Base-by-base conservation (phyloP, 2,113 vertebrate genomes). In the Dasyprocta punctata region DNA sequence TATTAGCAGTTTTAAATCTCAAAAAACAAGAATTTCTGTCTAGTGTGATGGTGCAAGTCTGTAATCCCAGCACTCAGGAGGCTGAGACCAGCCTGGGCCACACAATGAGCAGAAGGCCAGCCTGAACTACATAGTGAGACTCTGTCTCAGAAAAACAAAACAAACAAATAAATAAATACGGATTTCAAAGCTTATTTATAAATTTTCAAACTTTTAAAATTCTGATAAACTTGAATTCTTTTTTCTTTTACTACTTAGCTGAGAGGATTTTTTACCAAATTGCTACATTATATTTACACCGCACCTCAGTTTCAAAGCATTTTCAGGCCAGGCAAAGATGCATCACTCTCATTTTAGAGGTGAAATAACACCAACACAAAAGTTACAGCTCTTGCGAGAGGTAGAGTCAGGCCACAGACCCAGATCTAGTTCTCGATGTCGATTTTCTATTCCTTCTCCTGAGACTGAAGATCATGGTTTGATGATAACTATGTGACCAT, bases 171-270 rank as follows among this genome's bases (percentile, higher is more conserved):
- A 65, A 69, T n/a, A 69, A 88, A 77, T 20, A 73, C 82, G 78
- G 7, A 86, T 60, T 81, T 89, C 47, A 84, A 80, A 93, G 52
- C 19, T 92, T 58, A 83, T 58, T 87, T 52, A 47, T 6, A 80
- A 5, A 60, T 49, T 60, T 20, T 80, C 12, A 89, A 82, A 83
- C 22, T 49, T 82, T 89, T 77, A 69, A 47, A 94, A 89, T 65
- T 36, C 63, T 87, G 33, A 90, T 81, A 28, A 89, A 81, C 56
- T 47, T 77, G 30, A 82, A 89, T n/a, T 86, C 9, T 83, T 84
- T 78, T 83, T 73, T 95, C 87, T 95, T 92, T 60, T 30, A 36
- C 30, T 63, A 38, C 22, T 89, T 87, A 92, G n/a, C 63, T 9
- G 41, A 24, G 38, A 86, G 78, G 78, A 2, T 0, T n/a, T 54